phyloP scores from a whole-genome alignment of 2,113 vertebrate species.

The Artemisiospiza belli region DNA sequence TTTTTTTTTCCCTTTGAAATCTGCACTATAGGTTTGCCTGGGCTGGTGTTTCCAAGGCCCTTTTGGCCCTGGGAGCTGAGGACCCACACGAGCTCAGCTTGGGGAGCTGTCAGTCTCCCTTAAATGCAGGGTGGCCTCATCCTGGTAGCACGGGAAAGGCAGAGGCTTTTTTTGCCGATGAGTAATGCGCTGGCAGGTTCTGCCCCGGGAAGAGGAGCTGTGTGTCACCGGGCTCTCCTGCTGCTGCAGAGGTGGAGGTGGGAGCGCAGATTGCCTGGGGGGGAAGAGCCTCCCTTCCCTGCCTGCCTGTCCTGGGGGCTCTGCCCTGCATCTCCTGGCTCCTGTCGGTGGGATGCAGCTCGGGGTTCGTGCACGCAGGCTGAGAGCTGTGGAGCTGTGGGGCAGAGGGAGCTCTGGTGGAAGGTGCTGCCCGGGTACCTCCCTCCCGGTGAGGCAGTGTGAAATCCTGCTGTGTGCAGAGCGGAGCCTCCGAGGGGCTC shows the following conservation, averaged over 20 bases:
- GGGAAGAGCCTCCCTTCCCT: background rate
- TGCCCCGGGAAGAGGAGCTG: background rate
- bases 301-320: background rate
- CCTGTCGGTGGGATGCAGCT: background rate
- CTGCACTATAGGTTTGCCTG: background rate
- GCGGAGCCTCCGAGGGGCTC: background rate
- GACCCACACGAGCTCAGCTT: background rate
- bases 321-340: background rate
- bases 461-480: background rate
- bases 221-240: background rate
- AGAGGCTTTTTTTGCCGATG: constrained; percentile 28
- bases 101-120: background rate
- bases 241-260: background rate
- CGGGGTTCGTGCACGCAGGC: background rate
- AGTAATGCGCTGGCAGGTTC: constrained; percentile 48
- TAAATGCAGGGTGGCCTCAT: background rate
- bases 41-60: background rate
- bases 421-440: background rate
- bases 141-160: background rate
- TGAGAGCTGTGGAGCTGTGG: background rate
- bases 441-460: fast-evolving
- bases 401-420: background rate
- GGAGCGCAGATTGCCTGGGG: background rate
- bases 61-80: background rate
- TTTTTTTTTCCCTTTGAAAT: background rate